Evolutionary conservation across 2,888 invertebrate genomes (phyloP), one percentile per base, ranked within the genome.

Genomic region (Dynastes maya): DNA sequence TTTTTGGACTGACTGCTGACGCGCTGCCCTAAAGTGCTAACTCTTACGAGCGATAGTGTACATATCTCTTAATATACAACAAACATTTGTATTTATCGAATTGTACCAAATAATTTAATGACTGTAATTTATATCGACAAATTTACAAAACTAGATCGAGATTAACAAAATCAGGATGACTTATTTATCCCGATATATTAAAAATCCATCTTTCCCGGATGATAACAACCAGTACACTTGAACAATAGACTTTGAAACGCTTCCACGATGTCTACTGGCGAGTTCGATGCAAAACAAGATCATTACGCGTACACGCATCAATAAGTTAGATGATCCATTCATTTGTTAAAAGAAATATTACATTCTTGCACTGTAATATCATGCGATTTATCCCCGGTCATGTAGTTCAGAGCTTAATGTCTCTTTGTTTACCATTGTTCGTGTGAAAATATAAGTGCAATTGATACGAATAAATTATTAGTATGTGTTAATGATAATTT

Each of bases 221-320:
- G 16, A 55, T 16, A 22, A n/a, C n/a, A 55, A 22, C n/a, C 16
- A 8, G 3, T n/a, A n/a, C 6, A 16, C 55, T 55, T 55, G 55
- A 55, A 65, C 40, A 65, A 65, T 65, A 40, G 40, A 65, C 65
- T 65, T 65, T 65, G 65, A n/a, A 40, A 40, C 65, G 65, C 13
- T 65, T 65, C 65, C 65, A 40, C 37, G 37, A 65, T 40, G 65
- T 65, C 65, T 65, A n/a, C 37, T 37, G 32, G 13, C 32, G 32
- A 32, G 2, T 5, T 32, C 32, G 32, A 32, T 32, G 65, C n/a
- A 65, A 65, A 65, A 16, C 55, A 55, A 55, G 2, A 2, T 16
- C n/a, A 55, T 55, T 6, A n/a, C n/a, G 11, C n/a, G 6, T 55
- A 13, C 16, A 45, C 40, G 40, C 4, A 45, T 32, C 11, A 40